Percentiles rank a stretch among this genome's conserved stretches.
phyloP scores from a whole-genome alignment of 2,797 vertebrate species.

The Acrossocheilus wenchowensis region DNA sequence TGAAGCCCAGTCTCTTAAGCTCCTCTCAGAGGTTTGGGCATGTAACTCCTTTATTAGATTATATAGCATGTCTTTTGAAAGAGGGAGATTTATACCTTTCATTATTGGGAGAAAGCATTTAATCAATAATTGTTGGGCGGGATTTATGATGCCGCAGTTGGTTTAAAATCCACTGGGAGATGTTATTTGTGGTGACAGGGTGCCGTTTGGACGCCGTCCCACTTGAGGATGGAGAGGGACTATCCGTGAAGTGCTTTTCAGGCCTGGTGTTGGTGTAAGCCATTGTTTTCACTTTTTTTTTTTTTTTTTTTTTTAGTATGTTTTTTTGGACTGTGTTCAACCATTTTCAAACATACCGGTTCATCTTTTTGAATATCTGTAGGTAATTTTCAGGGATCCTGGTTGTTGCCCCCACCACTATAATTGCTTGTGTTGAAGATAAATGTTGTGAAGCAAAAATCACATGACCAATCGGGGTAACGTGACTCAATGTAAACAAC shows the following conservation, averaged over 20 bases:
- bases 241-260: neutral
- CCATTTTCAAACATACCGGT: neutral
- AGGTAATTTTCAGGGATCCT: neutral
- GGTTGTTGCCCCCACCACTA: neutral
- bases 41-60: constrained; percentile 77
- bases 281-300: neutral
- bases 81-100: constrained; percentile 73
- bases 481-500: neutral
- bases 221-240: constrained; percentile 12
- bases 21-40: constrained; percentile 63
- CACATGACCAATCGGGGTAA: neutral
- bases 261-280: neutral
- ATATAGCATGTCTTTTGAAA: constrained; percentile 71
- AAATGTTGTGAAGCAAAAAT: neutral
- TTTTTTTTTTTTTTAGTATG: neutral
- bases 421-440: neutral
- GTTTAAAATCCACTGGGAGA: constrained; percentile 66
- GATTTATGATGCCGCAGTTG: constrained; percentile 67
- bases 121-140: constrained; percentile 76
- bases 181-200: constrained; percentile 68
- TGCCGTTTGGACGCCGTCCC: constrained; percentile 58
- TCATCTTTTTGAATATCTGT: neutral
- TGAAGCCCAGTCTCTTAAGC: constrained; percentile 65
- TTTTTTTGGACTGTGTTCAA: neutral
- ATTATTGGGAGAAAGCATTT: constrained; percentile 77